These are phyloP conservation scores for Rousettus madagascariensis DNA, from an alignment of 2,797 vertebrate species.

Conservation along the genomic window DNA sequence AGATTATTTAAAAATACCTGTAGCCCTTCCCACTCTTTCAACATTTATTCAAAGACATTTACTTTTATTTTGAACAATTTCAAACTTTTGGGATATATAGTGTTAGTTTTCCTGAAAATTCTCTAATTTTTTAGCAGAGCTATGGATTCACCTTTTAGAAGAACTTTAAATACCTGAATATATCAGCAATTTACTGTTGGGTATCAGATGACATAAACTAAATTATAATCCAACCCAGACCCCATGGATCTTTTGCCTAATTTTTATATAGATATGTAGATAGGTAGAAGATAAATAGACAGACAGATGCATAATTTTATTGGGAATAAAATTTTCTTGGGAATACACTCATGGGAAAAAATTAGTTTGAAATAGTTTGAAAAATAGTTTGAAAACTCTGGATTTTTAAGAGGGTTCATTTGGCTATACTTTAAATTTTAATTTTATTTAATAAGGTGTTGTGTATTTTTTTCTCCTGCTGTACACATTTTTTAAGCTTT, in stretches of 20 bases:
- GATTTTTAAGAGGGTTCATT: slow-evolving; percentile 18
- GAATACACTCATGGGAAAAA: background rate
- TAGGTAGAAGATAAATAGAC: background rate
- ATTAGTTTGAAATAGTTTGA: background rate
- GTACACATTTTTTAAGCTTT: background rate
- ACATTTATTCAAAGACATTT: background rate
- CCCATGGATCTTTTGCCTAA: background rate
- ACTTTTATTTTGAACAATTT: slow-evolving; percentile 35
- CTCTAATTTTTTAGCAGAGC: background rate
- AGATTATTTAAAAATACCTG: background rate
- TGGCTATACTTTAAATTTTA: background rate
- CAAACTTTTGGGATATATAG: slow-evolving; percentile 4
- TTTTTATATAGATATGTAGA: background rate
- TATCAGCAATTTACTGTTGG: background rate
- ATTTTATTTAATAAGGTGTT: background rate
- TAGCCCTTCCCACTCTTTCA: background rate
- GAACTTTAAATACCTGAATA: background rate
- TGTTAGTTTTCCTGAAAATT: background rate
- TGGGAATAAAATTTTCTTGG: background rate
- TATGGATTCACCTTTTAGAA: background rate
- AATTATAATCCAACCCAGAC: background rate
- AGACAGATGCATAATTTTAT: background rate
- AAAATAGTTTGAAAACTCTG: background rate
- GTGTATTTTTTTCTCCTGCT: background rate
- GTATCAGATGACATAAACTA: background rate